Base-by-base conservation (phyloP, 2,113 vertebrate genomes). In the Alectura lathami region DNA sequence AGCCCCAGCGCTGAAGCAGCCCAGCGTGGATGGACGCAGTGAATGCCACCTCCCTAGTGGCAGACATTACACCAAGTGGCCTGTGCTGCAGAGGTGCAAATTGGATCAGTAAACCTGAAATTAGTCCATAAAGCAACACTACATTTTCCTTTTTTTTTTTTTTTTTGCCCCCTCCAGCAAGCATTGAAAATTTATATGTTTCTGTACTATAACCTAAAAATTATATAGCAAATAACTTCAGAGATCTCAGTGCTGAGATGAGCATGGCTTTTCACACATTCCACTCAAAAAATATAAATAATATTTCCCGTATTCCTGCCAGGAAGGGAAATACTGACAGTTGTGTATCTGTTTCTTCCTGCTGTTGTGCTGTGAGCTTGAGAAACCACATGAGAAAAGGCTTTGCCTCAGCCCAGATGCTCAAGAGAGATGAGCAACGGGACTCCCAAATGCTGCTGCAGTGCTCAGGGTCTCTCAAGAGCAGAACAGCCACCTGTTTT, bases 11-110 rank as follows among this genome's bases (percentile, higher is more conserved):
- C 38, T 36, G n/a, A 43, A 43, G 42, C 42, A 12, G 42, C 42
- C 42, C 42, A 43, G 47, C 21, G n/a, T n/a, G n/a, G n/a, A n/a
- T n/a, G n/a, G n/a, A n/a, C n/a, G 47, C 47, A 48, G 48, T 11
- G 48, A 50, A 22, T 12, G 22, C 48, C 24, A 11, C 48, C 48
- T 23, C 23, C 22, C 22, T 11, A 50, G 21, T 10, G 48, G 21
- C 48, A 50, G 48, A 10, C 1, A 1, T 47, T 29, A 17, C 17
- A 42, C 6, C 6, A 6, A 45, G n/a, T 3, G 1, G 11, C 11
- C 13, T 48, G 40, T 34, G 42, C 20, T 45, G 32, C 32, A n/a
- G n/a, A n/a, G n/a, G n/a, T n/a, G n/a, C n/a, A n/a, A n/a, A n/a
- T 64, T 5, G 34, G 17, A 30, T 2, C 2, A 42, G 24, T 63